Base-by-base conservation (phyloP, 2,797 vertebrate genomes). In the Ficedula albicollis region DNA sequence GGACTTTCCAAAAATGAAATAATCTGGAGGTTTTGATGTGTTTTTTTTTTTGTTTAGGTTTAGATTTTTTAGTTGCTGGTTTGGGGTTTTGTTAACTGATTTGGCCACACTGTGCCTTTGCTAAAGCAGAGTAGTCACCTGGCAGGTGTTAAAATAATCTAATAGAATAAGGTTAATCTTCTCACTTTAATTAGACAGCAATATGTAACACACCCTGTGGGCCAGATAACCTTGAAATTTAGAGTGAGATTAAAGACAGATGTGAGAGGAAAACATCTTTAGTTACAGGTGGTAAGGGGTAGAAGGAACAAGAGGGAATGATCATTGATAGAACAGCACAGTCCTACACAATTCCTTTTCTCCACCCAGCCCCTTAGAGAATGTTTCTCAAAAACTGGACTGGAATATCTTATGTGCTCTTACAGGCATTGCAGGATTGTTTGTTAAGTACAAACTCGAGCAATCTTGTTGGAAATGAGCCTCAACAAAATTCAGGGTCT, bases 221-320 rank as follows among this genome's bases (percentile, higher is more conserved):
- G 34, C 77, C 70, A 87, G 39, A 66, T 84, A 89, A 96, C 86
- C 92, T 95, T 95, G 77, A 90, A 95, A 92, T 87, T 76, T 19
- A 49, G 82, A 94, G 44, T 59, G 51, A 88, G 54, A 58, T 18
- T 20, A 70, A 41, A 77, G 46, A 54, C 8, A 44, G 6, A 17
- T 86, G 73, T 63, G 62, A 91, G 69, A 86, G 10, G 46, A 72
- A 87, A 91, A 66, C 55, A 23, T 63, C 15, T 75, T 74, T 52
- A 83, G 20, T 87, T 87, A 43, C 25, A 74, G n/a, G 21, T 10
- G 6, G 3, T 4, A 48, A 13, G 1, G 9, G 7, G 3, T 27
- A 81, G 58, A 84, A 81, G 29, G 82, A 94, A 55, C 23, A 64
- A 56, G 41, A 82, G 32, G 36, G 41, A 85, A 64, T 20, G 8